Percentiles rank a stretch among this genome's conserved stretches.
Conservation (phyloP, 2,888 invertebrate species). For the Clivina fossor region DNA sequence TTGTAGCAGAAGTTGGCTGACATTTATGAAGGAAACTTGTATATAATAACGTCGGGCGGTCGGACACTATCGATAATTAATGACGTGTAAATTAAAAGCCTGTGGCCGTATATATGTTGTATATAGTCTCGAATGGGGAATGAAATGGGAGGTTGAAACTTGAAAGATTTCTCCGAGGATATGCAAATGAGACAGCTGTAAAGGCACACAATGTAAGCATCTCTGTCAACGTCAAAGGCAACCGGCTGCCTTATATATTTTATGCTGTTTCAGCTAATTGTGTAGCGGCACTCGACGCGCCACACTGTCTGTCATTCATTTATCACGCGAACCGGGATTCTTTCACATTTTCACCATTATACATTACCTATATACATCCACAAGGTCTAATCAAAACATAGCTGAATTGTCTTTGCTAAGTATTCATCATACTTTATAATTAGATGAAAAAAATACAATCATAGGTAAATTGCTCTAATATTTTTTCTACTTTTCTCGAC, state of each 20-base stretch:
- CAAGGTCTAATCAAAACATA: too few species aligned
- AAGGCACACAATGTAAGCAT: constrained; percentile 51
- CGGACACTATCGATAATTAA: constrained; percentile 45
- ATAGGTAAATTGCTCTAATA: too few species aligned
- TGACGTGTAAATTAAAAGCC: constrained; percentile 54
- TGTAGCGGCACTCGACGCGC: constrained; percentile 30
- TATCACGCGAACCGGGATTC: too few species aligned
- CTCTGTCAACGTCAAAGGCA: constrained; percentile 45
- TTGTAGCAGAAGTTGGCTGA: constrained; percentile 48
- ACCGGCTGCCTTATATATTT: constrained; percentile 30
- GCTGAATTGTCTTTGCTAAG: too few species aligned
- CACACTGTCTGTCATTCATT: constrained; percentile 30
- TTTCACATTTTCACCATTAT: too few species aligned
- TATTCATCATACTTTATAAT: too few species aligned
- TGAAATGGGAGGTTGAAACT: constrained; percentile 34
- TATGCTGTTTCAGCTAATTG: constrained; percentile 32
- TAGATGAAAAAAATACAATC: too few species aligned
- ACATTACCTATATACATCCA: too few species aligned
- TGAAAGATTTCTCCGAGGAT: constrained; percentile 52
- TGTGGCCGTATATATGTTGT: constrained; percentile 46
- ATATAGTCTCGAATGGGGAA: too few species aligned
- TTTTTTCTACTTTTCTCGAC: too few species aligned
- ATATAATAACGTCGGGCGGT: constrained; percentile 44
- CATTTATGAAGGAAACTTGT: constrained; percentile 51
- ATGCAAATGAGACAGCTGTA: constrained; percentile 54